phyloP scores from a whole-genome alignment of 2,113 vertebrate species.

The Myotis brandtii region DNA sequence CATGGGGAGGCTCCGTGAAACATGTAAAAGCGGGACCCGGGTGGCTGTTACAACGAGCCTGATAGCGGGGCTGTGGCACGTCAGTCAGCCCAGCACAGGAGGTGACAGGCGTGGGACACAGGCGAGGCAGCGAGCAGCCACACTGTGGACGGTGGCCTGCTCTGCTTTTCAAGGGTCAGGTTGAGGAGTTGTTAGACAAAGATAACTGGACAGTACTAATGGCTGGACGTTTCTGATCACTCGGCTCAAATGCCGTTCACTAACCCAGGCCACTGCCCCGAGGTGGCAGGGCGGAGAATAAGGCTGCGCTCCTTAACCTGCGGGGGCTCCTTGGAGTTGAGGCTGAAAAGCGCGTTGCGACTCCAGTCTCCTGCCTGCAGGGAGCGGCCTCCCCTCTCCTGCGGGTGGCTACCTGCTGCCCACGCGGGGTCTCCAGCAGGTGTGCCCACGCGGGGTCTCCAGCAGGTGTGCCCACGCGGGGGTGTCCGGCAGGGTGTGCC shows the following conservation, averaged over 20 bases:
- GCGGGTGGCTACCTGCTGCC: too few species aligned
- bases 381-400: too few species aligned
- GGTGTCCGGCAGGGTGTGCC: too few species aligned
- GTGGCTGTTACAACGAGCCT: conserved; percentile 62
- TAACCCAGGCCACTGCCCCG: neutral
- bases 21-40: conserved; percentile 66
- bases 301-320: neutral
- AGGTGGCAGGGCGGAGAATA: too few species aligned
- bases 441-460: too few species aligned
- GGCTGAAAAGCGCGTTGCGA: neutral
- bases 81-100: conserved; percentile 52
- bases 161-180: neutral
- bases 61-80: conserved; percentile 59
- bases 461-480: too few species aligned
- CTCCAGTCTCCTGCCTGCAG: neutral
- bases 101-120: conserved; percentile 63
- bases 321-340: neutral
- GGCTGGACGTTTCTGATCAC: neutral
- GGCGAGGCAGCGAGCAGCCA: neutral
- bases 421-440: too few species aligned
- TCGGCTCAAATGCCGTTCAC: neutral
- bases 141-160: neutral
- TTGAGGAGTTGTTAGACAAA: too few species aligned
- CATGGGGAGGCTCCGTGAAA: neutral
- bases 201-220: neutral